Evolutionary conservation across 2,113 vertebrate genomes (phyloP), one percentile per base, ranked within the genome.

Genomic region (Micronycteris hirsuta): DNA sequence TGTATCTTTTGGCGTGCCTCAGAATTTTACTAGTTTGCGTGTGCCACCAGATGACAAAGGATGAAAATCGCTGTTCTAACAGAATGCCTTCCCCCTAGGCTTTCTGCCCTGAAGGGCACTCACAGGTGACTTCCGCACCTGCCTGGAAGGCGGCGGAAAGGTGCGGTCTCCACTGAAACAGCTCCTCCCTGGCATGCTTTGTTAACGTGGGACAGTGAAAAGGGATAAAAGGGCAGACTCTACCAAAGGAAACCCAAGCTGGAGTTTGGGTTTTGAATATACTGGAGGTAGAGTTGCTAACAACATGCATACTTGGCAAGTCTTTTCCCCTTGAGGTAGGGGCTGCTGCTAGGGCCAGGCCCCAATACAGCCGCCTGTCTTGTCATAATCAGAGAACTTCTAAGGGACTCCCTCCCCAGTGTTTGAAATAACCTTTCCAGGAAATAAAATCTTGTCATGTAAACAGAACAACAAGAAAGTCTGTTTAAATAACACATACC

Each of bases 41-140:
- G 74, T 11, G 19, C 31, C 74, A 31, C 3, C 31, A n/a, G 17
- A 77, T 20, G 74, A 77, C 20, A 33, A 77, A 20, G 45, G 45
- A 20, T 77, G 74, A n/a, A 77, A 77, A 20, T 20, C 0, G 17
- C 74, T n/a, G 45, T 33, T 49, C 10, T 19, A 19, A 81, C 5
- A 6, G 15, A 45, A 54, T 1, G 41, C 49, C 22, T 12, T 36
- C 47, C 2, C 9, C 4, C 24, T 3, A 3, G 28, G 49, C 17
- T 54, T 22, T 89, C 78, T 31, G 47, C 24, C 3, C 33, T 38
- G 49, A 54, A 43, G 0, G 22, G 15, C 12, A 2, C 13, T 47
- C 0, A 1, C 9, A 28, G 26, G 31, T n/a, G 33, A 41, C 7
- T 26, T 5, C 3, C 0, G 2, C 3, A 9, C 26, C 19, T 43